Evolutionary conservation across 2,797 vertebrate genomes (phyloP), one percentile per base, ranked within the genome.

Genomic region (Thaleichthys pacificus): DNA sequence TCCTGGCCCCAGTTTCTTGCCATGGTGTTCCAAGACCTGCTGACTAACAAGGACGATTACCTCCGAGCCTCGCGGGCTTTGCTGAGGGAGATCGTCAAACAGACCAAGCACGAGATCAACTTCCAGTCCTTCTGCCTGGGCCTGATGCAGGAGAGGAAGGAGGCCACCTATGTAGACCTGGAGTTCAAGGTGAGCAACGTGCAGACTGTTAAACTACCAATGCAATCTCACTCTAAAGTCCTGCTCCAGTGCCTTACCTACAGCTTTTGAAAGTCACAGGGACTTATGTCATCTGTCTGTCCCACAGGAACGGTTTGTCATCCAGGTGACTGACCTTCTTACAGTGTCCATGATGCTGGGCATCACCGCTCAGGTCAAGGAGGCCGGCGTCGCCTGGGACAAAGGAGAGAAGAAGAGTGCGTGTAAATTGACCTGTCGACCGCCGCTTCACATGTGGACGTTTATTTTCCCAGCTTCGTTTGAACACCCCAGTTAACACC

Each of bases 341-440:
- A 98, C 98, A 0, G 96, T 99, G 71, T 97, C 98, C 78, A 99
- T 99, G 98, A 99, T 99, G 98, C 83, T 99, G 82, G 96, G 98
- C 73, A 99, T 99, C 83, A 99, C 97, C 0, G 97, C 94, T 42
- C 98, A 99, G 87, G 98, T 99, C 85, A 99, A 99, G 87, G 98
- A 99, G 84, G 95, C 98, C 0, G 98, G 98, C 65, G 79, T 99
- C 17, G 97, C 97, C 0, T 99, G 98, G 96, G 98, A 99, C 93
- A 99, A 98, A 91, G 98, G 97, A 78, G 98, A 99, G 84, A 99
- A 99, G 80, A 98, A 97, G 83, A 99, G 97, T 99, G 89, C 92
- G 95, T 61, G 7, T 24, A 22, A 9, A 1, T 49, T 3, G 30
- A 3, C 75, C 61, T 14, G 3, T 58, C 17, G 32, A 54, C n/a